Evolutionary conservation across 1,140 invertebrate species (phyloP), one percentile per base, ranked within the genome.

Genomic region (Catajapyx aquilonaris): DNA sequence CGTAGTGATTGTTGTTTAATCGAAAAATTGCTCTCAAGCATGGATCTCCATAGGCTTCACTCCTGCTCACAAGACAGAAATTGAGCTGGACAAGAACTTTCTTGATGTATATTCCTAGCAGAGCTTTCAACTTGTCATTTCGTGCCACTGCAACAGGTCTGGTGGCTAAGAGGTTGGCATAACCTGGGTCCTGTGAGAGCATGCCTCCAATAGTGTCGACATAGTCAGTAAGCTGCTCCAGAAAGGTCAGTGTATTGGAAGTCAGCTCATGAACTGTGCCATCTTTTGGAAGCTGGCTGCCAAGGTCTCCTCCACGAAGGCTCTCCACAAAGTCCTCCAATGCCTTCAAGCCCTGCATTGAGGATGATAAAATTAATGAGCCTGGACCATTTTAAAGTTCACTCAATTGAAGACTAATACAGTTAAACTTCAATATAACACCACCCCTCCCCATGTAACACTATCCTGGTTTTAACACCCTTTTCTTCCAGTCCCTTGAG

Each of bases 251-350:
- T 35, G 91, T 84, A 56, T 94, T 91, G 35, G 79, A 86, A 2
- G 88, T 91, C 31, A 91, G 62, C 59, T 96, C 86, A 53, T 93
- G 88, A 17, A 96, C 90, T 1, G 90, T 96, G 39, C 90, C 91
- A 66, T 96, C 91, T 55, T 77, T 81, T 1, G 91, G 86, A 48
- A 91, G 68, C 44, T 75, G 73, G 3, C 76, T 71, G 22, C 80
- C 76, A 9, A 71, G 70, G 53, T 94, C 87, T 40, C 71, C 73
- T 40, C 71, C 73, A 48, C 83, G 69, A 32, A 95, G 73, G 46
- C 75, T 84, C 49, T 93, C 86, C 34, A 87, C 72, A 54, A 94
- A 94, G 48, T 91, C 85, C 55, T 95, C 88, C 42, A 95, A 59
- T 16, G 81, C 79, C 60, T 84, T 83, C 20, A 76, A 69, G 32